These are phyloP conservation scores for Philotrypesis tridentata DNA, from an alignment of 1,140 invertebrate genomes.

Conservation along the genomic window DNA sequence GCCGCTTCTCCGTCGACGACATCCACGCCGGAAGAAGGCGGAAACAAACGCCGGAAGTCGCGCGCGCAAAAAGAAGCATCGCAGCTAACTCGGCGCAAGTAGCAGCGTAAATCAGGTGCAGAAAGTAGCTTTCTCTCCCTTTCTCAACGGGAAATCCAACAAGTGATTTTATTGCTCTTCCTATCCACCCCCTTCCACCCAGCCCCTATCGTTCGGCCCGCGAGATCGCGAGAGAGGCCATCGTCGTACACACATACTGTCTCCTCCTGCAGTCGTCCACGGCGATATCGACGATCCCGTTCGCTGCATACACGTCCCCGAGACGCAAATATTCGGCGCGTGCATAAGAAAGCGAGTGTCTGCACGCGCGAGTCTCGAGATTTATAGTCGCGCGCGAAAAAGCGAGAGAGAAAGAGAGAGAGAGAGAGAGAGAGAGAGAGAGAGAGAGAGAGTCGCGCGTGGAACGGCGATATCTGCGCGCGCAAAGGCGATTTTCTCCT, in stretches of 20 bases:
- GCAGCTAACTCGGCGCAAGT: constrained; percentile 23
- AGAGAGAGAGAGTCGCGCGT: not conserved
- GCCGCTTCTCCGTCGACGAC: too few species aligned
- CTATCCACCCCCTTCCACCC: too few species aligned
- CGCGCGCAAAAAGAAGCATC: not conserved
- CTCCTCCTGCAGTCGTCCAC: constrained; percentile 3
- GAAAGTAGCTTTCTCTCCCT: constrained; percentile 31
- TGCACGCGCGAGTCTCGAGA: not conserved
- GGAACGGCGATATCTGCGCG: constrained; percentile 18
- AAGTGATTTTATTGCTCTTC: constrained; percentile 65
- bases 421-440: too few species aligned
- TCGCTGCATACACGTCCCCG: constrained; percentile 32
- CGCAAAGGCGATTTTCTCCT: not conserved
- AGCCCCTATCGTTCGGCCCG: not conserved
- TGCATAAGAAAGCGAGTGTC: not conserved
- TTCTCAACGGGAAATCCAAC: constrained; percentile 59
- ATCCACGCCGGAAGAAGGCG: not conserved
- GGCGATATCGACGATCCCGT: constrained; percentile 52
- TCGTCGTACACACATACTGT: not conserved
- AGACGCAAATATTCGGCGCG: constrained; percentile 47
- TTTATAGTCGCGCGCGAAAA: not conserved
- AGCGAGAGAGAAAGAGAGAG: not conserved
- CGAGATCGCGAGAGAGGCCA: not conserved
- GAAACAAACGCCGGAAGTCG: not conserved
- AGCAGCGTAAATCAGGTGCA: constrained; percentile 53